Evolutionary conservation across 2,113 vertebrate genomes (phyloP), one percentile per base, ranked within the genome.

Genomic region (Arizona elegans): DNA sequence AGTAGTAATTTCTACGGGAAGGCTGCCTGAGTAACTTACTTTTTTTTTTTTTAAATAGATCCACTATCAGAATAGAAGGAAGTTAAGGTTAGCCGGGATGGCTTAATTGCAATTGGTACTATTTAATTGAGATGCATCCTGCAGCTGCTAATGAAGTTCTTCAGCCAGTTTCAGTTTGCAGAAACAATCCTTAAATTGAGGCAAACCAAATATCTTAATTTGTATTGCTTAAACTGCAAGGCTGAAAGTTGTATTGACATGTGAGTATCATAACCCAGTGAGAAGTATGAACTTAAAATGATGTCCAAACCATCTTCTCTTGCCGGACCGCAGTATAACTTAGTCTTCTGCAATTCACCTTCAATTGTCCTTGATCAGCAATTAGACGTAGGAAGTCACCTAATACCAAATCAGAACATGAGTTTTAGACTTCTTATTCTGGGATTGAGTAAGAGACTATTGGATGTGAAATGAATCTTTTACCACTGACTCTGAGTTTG

Each of bases 71-170:
- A 93, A 91, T 93, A 95, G 91, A 96, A 96, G 91, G 91, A 95
- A 94, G 95, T 96, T 96, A 91, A 95, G n/a, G 29, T 70, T 70
- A 70, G 95, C 95, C 96, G 96, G 95, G 92, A 96, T 95, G 93
- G 95, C 95, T 96, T 96, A 97, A 96, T 92, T 95, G 17, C 93
- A 96, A 97, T 90, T 96, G 96, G 94, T 94, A 95, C 96, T 97
- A 96, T 95, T 96, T 97, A 96, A 97, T 97, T 97, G 96, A 95
- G 97, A 93, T 97, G 96, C 95, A 93, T 91, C 94, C 89, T 93
- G 92, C 92, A 96, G 95, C 93, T 96, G 96, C 94, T 96, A 47
- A 93, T 88, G 52, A 62, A 54, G 93, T 96, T 93, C 86, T 94
- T 93, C 75, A 95, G 92, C 92, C 93, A 95, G 94, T 94, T 96